phyloP scores from a whole-genome alignment of 2,113 vertebrate species.

The Chloropsis cyanopogon region DNA sequence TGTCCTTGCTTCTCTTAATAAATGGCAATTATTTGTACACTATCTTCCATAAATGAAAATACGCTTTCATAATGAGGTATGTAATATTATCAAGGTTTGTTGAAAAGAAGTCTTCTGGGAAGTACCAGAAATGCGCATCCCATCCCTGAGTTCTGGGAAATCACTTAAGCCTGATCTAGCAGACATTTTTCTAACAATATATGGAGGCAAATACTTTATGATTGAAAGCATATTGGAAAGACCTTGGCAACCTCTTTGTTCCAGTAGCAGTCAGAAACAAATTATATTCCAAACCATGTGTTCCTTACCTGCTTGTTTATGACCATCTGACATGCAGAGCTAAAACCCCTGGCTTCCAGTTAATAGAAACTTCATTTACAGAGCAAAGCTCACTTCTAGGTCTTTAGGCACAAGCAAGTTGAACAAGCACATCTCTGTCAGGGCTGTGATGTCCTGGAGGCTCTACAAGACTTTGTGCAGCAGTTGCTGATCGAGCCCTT shows the following conservation, averaged over 20 bases:
- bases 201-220: neutral
- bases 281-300: neutral
- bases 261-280: neutral
- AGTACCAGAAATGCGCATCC: neutral
- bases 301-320: conserved; percentile 1
- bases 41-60: neutral
- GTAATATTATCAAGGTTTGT: neutral
- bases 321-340: neutral
- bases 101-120: neutral
- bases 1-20: neutral
- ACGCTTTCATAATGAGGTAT: neutral
- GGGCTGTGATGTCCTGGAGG: neutral
- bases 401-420: neutral
- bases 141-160: conserved; percentile 21
- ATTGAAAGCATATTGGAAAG: neutral
- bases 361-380: neutral
- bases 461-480: neutral
- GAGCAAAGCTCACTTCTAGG: neutral
- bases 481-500: neutral
- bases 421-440: neutral
- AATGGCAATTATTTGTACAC: neutral
- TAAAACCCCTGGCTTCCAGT: neutral
- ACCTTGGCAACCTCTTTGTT: neutral
- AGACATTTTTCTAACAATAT: conserved; percentile 5
- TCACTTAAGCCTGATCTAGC: neutral